A percentile compares a stretch with the other conserved stretches of the same genome.
These are phyloP conservation scores for Halcyon malimbica DNA, from an alignment of 2,113 vertebrate genomes.

Conservation along the genomic window DNA sequence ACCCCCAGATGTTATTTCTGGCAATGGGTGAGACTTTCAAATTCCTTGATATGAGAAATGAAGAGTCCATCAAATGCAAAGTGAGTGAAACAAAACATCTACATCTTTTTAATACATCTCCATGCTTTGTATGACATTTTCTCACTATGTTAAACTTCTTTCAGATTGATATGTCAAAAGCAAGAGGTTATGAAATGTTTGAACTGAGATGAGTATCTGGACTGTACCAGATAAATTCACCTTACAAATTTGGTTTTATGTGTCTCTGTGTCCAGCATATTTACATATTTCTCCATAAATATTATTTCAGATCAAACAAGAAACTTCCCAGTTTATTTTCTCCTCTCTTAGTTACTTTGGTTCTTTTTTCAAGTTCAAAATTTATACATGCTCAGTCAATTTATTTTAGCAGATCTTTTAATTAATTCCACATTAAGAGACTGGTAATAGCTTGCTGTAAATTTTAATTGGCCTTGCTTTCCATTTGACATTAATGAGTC, in stretches of 20 bases:
- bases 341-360: neutral
- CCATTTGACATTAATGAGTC: neutral
- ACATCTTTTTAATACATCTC: neutral
- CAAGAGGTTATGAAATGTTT: neutral
- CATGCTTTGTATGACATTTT: neutral
- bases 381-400: neutral
- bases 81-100: neutral
- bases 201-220: neutral
- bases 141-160: neutral
- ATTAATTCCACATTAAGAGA: neutral
- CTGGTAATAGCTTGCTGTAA: neutral
- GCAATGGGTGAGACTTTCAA: neutral
- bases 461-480: constrained; percentile 18
- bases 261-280: neutral
- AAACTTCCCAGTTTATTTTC: neutral
- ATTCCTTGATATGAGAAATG: neutral
- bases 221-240: neutral
- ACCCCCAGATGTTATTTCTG: neutral
- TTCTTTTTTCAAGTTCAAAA: neutral
- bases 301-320: neutral
- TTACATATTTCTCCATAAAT: neutral
- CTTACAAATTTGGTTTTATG: neutral
- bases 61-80: neutral
- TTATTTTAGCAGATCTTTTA: neutral
- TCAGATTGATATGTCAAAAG: neutral